Percentiles rank a stretch among this genome's conserved stretches.
phyloP scores from a whole-genome alignment of 2,797 vertebrate species.

The Morus bassanus region DNA sequence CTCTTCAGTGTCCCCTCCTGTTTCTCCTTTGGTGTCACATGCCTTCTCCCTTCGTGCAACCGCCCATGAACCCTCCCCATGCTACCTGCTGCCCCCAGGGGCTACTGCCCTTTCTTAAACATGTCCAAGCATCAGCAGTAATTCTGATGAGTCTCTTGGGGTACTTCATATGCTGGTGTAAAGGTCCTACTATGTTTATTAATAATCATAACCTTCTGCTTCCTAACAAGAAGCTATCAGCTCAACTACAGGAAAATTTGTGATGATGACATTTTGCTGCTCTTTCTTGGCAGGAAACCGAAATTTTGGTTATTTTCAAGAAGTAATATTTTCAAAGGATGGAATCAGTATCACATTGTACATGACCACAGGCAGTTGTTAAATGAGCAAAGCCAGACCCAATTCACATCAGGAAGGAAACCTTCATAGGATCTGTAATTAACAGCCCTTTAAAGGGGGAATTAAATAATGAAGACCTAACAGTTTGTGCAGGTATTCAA shows the following conservation, averaged over 20 bases:
- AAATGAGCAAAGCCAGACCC: background rate
- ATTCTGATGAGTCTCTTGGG: background rate
- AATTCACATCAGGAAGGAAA: background rate
- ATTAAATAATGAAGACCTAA: background rate
- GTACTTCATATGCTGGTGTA: background rate
- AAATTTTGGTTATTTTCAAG: background rate
- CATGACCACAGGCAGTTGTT: background rate
- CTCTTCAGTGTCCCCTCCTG: background rate
- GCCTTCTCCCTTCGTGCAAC: background rate
- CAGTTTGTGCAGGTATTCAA: background rate
- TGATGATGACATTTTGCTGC: background rate
- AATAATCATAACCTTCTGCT: slow-evolving; percentile 3
- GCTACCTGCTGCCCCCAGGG: background rate
- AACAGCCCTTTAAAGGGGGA: background rate
- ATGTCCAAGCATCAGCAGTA: background rate
- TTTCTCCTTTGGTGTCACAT: background rate
- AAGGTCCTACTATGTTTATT: background rate
- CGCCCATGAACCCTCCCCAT: background rate
- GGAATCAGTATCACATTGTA: background rate
- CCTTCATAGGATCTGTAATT: background rate
- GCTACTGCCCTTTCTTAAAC: background rate
- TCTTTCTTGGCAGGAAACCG: background rate
- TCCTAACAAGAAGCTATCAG: background rate
- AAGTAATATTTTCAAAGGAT: background rate
- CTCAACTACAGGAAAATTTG: background rate